phyloP scores from a whole-genome alignment of 1,140 invertebrate species.

The Cherax quadricarinatus region DNA sequence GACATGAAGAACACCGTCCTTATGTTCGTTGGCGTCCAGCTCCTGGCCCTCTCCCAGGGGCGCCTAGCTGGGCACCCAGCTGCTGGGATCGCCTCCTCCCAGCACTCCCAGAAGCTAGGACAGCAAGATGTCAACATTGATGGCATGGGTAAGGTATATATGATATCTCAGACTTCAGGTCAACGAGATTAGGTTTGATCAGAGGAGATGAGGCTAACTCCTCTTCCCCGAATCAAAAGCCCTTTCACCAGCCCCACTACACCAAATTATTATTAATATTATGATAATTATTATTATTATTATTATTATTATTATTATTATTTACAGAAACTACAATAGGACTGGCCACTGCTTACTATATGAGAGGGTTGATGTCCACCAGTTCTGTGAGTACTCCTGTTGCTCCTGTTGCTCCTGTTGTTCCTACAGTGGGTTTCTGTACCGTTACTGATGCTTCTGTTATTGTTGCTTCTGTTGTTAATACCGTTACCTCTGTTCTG shows the following conservation, averaged over 20 bases:
- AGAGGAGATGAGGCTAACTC: neutral
- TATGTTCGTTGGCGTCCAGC: neutral
- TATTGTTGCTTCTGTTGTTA: neutral
- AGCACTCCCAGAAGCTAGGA: neutral
- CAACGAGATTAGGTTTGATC: neutral
- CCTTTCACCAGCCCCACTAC: too few species aligned
- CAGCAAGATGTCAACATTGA: neutral
- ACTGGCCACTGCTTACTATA: constrained; percentile 15
- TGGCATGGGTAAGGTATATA: neutral
- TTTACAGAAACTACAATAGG: constrained; percentile 33
- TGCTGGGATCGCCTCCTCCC: neutral
- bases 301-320: constrained; percentile 11
- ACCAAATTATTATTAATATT: too few species aligned
- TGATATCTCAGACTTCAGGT: neutral
- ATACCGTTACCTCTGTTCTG: neutral
- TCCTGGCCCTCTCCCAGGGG: neutral
- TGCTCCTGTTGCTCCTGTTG: neutral
- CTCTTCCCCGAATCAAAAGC: neutral
- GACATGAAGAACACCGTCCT: neutral
- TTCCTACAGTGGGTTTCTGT: neutral
- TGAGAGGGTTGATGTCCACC: neutral
- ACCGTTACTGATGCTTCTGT: neutral
- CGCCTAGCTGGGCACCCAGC: neutral
- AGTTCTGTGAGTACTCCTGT: neutral
- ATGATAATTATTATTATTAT: neutral